These are phyloP conservation scores for Cossypha polioptera DNA, from an alignment of 2,797 vertebrate genomes.

Conservation along the genomic window DNA sequence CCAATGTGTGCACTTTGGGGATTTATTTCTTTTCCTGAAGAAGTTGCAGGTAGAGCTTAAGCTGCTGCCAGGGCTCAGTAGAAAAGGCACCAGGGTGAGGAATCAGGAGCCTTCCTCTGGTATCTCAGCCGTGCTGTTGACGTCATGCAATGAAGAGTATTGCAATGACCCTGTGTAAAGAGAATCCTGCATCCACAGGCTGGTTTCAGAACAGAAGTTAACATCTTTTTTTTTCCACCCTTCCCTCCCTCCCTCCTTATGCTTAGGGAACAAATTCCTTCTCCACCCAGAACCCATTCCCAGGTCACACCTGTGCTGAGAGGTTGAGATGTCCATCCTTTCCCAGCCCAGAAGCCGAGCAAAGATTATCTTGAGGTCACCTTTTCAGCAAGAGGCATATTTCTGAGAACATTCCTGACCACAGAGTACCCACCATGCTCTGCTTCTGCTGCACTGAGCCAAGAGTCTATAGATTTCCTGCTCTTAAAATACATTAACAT, in stretches of 20 bases:
- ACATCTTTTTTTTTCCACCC: fast-evolving
- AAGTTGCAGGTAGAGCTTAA: background rate
- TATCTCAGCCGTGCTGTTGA: fast-evolving
- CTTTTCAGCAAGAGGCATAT: background rate
- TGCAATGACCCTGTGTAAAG: background rate
- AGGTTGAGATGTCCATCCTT: background rate
- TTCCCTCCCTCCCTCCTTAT: background rate
- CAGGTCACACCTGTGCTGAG: background rate
- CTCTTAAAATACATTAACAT: constrained; percentile 44
- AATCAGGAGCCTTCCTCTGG: background rate
- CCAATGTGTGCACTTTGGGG: background rate
- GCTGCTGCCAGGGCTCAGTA: background rate
- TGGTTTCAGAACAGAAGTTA: background rate
- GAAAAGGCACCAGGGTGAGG: background rate
- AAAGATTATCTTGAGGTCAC: constrained; percentile 14
- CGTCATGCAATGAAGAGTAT: background rate
- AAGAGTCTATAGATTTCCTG: constrained; percentile 51
- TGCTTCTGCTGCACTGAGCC: background rate
- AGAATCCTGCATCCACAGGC: background rate
- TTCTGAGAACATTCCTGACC: constrained; percentile 33
- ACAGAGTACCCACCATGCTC: background rate
- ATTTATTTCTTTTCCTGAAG: background rate
- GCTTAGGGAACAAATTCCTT: background rate
- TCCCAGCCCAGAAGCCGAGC: background rate
- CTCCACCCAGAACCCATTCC: background rate